Conservation (phyloP, 2,113 vertebrate genomes). For the Orientallactaga bullata region DNA sequence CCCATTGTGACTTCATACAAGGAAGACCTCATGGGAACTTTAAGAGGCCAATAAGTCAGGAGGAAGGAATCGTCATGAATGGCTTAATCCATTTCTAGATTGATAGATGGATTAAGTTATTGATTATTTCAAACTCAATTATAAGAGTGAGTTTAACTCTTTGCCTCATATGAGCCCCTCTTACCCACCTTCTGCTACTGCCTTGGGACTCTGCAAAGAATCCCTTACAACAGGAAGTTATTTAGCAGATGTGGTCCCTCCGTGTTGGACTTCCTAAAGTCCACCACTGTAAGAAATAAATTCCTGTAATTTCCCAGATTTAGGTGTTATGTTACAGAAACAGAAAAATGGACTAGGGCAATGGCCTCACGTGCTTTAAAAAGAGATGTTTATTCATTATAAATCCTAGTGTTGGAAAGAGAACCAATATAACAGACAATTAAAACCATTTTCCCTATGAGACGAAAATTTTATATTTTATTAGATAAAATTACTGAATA, state of each 20-base stretch:
- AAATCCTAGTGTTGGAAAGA: conserved; percentile 4
- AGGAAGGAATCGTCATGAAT: neutral
- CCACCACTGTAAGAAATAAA: neutral
- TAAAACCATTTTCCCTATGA: neutral
- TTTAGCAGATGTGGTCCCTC: neutral
- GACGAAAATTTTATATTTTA: conserved; percentile 42
- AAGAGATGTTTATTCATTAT: conserved; percentile 16
- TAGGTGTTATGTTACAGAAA: neutral
- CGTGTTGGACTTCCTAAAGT: neutral
- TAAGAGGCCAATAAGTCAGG: neutral
- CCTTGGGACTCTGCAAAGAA: neutral
- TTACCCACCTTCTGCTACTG: no score
- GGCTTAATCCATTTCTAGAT: neutral
- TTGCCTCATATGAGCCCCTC: neutral
- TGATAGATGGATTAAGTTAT: neutral
- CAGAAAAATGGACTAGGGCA: neutral
- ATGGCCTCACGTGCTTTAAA: neutral
- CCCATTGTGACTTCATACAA: neutral
- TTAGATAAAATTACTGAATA: conserved; percentile 36
- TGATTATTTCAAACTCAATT: neutral
- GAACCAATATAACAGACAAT: conserved; percentile 11
- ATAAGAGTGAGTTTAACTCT: neutral
- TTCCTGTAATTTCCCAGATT: neutral
- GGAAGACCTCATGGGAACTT: neutral
- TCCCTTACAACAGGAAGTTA: neutral